Base-by-base conservation (phyloP, 53 echinoderm and acorn worm species). In the Actinopyga echinites region DNA sequence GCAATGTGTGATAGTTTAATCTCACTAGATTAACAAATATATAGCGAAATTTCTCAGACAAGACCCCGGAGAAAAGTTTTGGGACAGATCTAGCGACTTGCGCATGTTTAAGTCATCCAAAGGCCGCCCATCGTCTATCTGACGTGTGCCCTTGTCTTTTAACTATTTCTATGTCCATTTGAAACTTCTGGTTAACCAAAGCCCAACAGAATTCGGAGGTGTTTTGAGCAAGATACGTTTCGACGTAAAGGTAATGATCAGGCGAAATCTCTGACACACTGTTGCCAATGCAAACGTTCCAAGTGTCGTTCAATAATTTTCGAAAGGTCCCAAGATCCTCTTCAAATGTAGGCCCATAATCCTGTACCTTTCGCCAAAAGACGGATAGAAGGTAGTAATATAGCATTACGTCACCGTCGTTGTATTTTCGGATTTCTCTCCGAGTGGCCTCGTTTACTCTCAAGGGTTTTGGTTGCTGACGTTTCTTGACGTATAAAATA, bases 401-500 rank as follows among this genome's bases (percentile, higher is more conserved):
- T 13, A 91, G 57, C 52, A 81, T 25, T 44, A 54, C 28, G 57
- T 91, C 91, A n/a, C 65, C 91, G 9, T 31, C 53, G 64, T 85
- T 91, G 75, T 88, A 82, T 6, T 60, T 52, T 13, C 85, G 57
- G 17, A 91, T 69, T 33, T 91, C 85, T 31, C 82, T 56, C 3
- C 85, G 62, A 7, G 89, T 56, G 17, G 56, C 13, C 8, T 49
- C 68, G 19, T 84, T 26, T 6, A 91, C 58, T 25, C 37, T 73
- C 4, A 81, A 52, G 28, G 62, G 81, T 23, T 85, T 45, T 17
- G 85, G 85, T 38, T 88, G 84, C 40, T 53, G 44, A 33, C 89
- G 88, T 59, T 84, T 88, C 29, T 85, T 58, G 30, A 91, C 81
- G 83, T 88, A 91, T 5, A 91, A 11, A 23, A 91, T 83, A 45